Evolutionary conservation across 2,113 vertebrate species (phyloP), one percentile per base, ranked within the genome.

Genomic region (Malurus elegans): DNA sequence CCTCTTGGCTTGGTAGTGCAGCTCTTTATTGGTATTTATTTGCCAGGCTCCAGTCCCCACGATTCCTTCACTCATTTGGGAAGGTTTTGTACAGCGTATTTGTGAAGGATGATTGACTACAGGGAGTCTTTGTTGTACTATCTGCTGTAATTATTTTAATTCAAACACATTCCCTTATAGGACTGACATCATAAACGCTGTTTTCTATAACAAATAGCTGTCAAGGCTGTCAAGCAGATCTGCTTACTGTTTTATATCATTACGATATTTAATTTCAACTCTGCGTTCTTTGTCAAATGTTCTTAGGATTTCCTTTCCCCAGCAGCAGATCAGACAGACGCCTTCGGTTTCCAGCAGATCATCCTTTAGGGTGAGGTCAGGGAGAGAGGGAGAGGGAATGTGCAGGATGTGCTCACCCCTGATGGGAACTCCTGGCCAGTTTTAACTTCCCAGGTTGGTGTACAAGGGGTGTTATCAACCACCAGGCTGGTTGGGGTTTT

Each of bases 241-340:
- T 97, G 98, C 97, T 98, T 97, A 97, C 97, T 98, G 97, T 97
- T 97, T 98, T 94, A 97, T 96, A 97, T 97, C 98, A 97, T 97
- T 95, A 97, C 90, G 51, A 97, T 97, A 96, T 98, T 98, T 98
- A 95, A 98, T 97, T 98, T 97, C 97, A 96, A 95, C 94, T 95
- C 88, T 10, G 56, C 58, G 8, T 74, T 88, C 91, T 93, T 95
- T 91, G 91, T 95, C 96, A 94, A 84, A 76, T 67, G 93, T 91
- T 97, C 91, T 88, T 88, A 95, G 96, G 95, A 73, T 92, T 80
- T 75, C 91, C 95, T 84, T 88, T 95, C 88, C 88, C 87, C 86
- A 61, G 67, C 8, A 96, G 93, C 74, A 82, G 95, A 86, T 78
- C 92, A 94, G 95, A 31, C 69, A 92, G 88, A 85, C 2, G 26